Evolutionary conservation across 2,113 vertebrate species (phyloP), one percentile per base, ranked within the genome.

Genomic region (Istiophorus platypterus): DNA sequence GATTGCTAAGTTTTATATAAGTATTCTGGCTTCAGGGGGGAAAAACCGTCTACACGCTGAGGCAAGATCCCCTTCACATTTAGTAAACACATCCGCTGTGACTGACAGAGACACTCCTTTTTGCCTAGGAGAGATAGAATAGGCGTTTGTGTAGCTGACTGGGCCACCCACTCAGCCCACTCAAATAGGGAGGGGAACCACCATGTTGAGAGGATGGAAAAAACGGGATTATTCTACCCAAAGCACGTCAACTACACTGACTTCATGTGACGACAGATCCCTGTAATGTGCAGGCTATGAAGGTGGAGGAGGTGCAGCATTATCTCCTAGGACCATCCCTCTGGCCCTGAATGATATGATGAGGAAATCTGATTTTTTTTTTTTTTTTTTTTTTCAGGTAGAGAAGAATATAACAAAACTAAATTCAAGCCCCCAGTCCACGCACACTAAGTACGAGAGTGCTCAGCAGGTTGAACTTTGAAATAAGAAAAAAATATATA

Each of bases 131-230:
- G 57, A 77, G 64, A 67, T 49, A 59, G 47, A 80, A 49, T 63
- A 64, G 34, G 63, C 18, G 2, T 74, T 64, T 77, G 72, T 82
- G 67, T 71, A 9, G 57, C 66, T 51, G 56, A 72, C 51, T 4
- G 18, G 78, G 62, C 86, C 90, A 79, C 85, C 74, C 81, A 91
- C 84, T 63, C 79, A 69, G 64, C 70, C 34, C 7, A 14, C 24
- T 72, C n/a, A n/a, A n/a, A n/a, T n/a, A n/a, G n/a, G n/a, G n/a
- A n/a, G 78, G 56, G 37, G 10, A 42, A 5, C 26, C 5, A 27
- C 41, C 29, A 34, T n/a, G n/a, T 78, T 45, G 39, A 74, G 68
- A 74, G 27, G 62, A 65, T 66, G 78, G 64, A 49, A 79, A 68
- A 66, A 49, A 37, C 18, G 0, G 63, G 52, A 76, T 81, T 73